A percentile compares a stretch with the other conserved stretches of the same genome.
Conservation (phyloP, 2,797 vertebrate species). For the Tapera naevia region DNA sequence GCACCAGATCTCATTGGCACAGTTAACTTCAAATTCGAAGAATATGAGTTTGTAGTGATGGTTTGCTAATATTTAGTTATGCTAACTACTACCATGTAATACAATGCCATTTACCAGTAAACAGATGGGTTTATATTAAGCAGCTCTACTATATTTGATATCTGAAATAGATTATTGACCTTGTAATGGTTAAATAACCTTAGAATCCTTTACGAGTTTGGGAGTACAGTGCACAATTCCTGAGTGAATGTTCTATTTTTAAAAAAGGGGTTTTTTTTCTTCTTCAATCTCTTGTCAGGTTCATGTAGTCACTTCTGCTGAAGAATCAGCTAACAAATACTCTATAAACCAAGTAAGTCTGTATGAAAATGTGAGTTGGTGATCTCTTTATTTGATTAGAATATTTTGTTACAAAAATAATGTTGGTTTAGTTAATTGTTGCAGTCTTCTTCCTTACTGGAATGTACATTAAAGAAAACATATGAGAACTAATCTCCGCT, state of each 20-base stretch:
- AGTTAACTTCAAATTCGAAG: neutral
- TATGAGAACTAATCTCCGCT: neutral
- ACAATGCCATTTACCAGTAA: neutral
- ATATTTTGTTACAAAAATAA: neutral
- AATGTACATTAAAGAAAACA: neutral
- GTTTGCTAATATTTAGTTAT: too few species aligned
- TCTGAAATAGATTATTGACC: neutral
- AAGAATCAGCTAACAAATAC: slow-evolving; percentile 69
- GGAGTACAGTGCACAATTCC: neutral
- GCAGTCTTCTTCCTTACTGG: neutral
- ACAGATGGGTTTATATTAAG: neutral
- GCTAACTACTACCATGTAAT: too few species aligned
- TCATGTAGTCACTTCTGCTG: slow-evolving; percentile 74
- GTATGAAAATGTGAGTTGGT: neutral
- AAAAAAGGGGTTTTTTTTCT: neutral
- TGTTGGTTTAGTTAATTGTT: neutral
- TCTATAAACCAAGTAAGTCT: slow-evolving; percentile 76
- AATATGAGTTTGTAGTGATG: neutral
- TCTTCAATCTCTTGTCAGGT: slow-evolving; percentile 66
- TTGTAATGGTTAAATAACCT: neutral
- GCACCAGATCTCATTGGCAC: neutral
- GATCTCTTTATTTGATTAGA: neutral
- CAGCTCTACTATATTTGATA: neutral
- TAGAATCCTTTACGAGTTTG: neutral
- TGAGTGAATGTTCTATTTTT: neutral